Evolutionary conservation across 2,113 vertebrate genomes (phyloP).

Genomic region (Podarcis muralis): DNA sequence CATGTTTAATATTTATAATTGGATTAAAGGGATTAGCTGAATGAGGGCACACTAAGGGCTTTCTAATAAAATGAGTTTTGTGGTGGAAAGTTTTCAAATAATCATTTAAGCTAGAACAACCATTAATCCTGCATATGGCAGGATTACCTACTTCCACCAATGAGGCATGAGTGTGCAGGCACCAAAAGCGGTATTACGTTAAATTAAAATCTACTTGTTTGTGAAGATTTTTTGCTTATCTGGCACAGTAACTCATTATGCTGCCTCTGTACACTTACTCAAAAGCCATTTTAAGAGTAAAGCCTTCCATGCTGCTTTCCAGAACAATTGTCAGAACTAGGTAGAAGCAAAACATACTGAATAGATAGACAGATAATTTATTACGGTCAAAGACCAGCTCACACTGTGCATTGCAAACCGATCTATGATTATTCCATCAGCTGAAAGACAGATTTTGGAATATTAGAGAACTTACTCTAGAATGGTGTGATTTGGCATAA

Average conservation of each 20-base stretch:
- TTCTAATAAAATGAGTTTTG: background rate
- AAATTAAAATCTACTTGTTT: background rate
- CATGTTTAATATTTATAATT: background rate
- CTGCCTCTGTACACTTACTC: background rate
- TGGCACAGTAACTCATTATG: background rate
- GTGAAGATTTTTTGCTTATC: background rate
- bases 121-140: background rate
- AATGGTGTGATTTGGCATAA: too few relatives aligned
- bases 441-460: background rate
- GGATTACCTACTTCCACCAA: background rate
- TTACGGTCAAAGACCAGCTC: too few relatives aligned
- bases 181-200: background rate
- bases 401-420: background rate
- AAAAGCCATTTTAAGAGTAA: background rate
- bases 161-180: background rate
- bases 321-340: background rate
- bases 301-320: background rate
- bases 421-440: background rate
- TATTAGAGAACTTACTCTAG: background rate
- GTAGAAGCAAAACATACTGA: background rate
- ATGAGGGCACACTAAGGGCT: background rate
- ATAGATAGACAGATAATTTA: background rate
- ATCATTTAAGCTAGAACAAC: background rate
- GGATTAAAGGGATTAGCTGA: background rate
- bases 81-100: background rate